These are phyloP conservation scores for Lampropteryx suffumata DNA, from an alignment of 2,888 invertebrate species.

Conservation along the genomic window DNA sequence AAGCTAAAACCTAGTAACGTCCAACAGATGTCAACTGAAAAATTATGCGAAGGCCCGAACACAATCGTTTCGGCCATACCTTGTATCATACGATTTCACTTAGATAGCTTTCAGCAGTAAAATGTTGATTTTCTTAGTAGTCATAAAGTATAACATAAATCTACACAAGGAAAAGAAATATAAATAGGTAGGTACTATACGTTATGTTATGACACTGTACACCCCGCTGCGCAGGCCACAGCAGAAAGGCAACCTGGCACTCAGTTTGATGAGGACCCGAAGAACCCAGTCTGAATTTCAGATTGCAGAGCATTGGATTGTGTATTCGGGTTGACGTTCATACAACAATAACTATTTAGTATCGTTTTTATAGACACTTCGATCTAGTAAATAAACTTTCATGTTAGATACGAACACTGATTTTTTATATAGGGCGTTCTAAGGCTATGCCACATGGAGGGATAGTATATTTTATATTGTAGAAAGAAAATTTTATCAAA, in stretches of 20 bases:
- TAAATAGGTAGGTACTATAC: background rate
- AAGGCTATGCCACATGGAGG: no score
- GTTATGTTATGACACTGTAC: conserved; percentile 21
- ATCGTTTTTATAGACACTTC: conserved; percentile 19
- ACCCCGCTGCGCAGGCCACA: conserved; percentile 7
- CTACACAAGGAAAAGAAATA: conserved; percentile 20
- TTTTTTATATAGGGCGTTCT: no score
- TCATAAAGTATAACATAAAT: conserved; percentile 55
- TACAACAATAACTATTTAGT: conserved; percentile 27
- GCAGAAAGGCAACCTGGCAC: conserved; percentile 45
- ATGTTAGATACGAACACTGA: no score
- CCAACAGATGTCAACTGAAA: conserved; percentile 27
- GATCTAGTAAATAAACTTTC: background rate
- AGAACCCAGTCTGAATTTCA: conserved; percentile 38
- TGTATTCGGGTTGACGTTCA: conserved; percentile 29
- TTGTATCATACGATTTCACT: conserved; percentile 14
- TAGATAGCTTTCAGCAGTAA: conserved; percentile 34
- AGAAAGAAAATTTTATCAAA: no score
- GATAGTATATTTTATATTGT: no score
- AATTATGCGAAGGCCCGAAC: conserved; percentile 34
- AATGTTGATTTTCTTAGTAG: conserved; percentile 48
- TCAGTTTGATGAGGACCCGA: conserved; percentile 60
- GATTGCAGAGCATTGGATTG: conserved; percentile 32
- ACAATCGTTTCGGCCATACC: conserved; percentile 28
- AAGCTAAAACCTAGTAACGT: conserved; percentile 13